Conservation (phyloP, 2,113 vertebrate genomes). For the Sapayoa aenigma region DNA sequence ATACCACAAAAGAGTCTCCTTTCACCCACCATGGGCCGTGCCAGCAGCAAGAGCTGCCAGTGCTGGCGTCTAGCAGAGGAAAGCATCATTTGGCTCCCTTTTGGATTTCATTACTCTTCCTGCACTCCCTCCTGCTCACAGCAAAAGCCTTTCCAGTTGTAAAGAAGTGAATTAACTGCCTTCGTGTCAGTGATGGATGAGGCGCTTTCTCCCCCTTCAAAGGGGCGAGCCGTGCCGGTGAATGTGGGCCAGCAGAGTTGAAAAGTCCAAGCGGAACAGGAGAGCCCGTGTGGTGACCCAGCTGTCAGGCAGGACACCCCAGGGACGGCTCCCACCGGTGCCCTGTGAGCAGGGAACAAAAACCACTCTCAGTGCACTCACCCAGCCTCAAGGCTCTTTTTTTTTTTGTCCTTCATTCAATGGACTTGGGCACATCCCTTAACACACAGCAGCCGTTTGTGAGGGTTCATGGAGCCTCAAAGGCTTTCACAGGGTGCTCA, state of each 20-base stretch:
- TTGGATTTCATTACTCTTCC: constrained; percentile 41
- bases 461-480: constrained; percentile 70
- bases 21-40: background rate
- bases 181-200: constrained; percentile 83
- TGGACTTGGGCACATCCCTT: constrained; percentile 80
- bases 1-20: constrained; percentile 33
- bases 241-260: constrained; percentile 50
- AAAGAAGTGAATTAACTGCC: constrained; percentile 66
- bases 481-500: constrained; percentile 57
- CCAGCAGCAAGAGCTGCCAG: constrained; percentile 15
- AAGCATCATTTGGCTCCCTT: constrained; percentile 54
- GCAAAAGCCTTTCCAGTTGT: constrained; percentile 62
- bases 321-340: constrained; percentile 79
- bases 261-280: constrained; percentile 68
- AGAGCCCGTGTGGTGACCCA: constrained; percentile 77
- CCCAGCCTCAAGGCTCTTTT: constrained; percentile 69
- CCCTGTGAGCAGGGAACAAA: constrained; percentile 81
- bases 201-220: constrained; percentile 76
- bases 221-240: constrained; percentile 44
- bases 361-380: constrained; percentile 75
- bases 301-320: constrained; percentile 68
- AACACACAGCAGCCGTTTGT: constrained; percentile 63
- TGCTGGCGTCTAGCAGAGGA: background rate
- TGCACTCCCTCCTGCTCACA: constrained; percentile 43
- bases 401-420: constrained; percentile 68